phyloP scores from a whole-genome alignment of 2,888 invertebrate species.

The Philaethria dido region DNA sequence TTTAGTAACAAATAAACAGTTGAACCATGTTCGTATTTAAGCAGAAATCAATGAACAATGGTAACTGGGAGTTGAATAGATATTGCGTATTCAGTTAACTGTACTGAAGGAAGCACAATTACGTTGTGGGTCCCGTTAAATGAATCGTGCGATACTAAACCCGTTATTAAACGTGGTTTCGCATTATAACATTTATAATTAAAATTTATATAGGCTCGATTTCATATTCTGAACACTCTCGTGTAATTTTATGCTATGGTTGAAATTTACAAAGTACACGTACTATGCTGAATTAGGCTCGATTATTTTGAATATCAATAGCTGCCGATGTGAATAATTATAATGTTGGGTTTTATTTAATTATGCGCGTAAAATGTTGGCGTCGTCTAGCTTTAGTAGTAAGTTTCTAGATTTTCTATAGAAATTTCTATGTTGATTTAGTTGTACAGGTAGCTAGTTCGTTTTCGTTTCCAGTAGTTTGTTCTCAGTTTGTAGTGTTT shows the following conservation, averaged over 20 bases:
- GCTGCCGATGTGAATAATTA: background rate
- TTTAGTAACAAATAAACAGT: constrained; percentile 23
- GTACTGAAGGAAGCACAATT: constrained; percentile 71
- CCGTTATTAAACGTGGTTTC: constrained; percentile 45
- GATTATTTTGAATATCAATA: background rate
- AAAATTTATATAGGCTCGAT: constrained; percentile 34
- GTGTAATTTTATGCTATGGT: constrained; percentile 9
- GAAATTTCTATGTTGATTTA: no score
- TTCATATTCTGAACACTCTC: constrained; percentile 27
- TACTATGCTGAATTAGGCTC: background rate
- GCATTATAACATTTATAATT: constrained; percentile 43
- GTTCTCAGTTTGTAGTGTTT: no score
- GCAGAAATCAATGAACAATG: constrained; percentile 55
- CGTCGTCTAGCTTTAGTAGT: no score
- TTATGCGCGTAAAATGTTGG: no score
- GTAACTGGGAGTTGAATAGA: constrained; percentile 64
- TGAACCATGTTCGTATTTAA: constrained; percentile 24
- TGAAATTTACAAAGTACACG: background rate
- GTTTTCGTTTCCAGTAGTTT: no score
- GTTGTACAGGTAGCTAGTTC: no score
- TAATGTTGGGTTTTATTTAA: background rate
- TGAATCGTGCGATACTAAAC: constrained; percentile 44
- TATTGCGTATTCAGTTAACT: constrained; percentile 57
- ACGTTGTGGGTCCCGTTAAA: constrained; percentile 65
- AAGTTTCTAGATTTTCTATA: no score